These are phyloP conservation scores for Haliaeetus leucogaster DNA, from an alignment of 2,113 vertebrate species.

Conservation along the genomic window DNA sequence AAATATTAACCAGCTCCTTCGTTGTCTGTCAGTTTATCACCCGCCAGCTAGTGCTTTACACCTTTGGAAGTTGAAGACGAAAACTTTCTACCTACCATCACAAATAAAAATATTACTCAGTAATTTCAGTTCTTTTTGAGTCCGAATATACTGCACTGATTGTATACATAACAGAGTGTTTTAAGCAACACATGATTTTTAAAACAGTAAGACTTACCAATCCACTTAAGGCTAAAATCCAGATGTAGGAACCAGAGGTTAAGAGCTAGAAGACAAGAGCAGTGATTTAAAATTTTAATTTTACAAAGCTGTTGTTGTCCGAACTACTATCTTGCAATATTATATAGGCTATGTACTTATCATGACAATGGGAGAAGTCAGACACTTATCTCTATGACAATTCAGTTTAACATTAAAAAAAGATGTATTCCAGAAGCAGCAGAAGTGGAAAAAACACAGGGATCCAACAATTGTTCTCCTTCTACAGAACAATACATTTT, in stretches of 20 bases:
- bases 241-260: slow-evolving; percentile 92
- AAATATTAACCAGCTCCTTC: not conserved
- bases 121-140: not conserved
- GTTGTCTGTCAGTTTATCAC: not conserved
- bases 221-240: slow-evolving; percentile 93
- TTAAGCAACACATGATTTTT: not conserved
- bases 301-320: not conserved
- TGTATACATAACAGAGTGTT: not conserved
- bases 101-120: not conserved
- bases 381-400: not conserved
- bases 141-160: not conserved
- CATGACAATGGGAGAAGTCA: not conserved
- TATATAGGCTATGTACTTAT: not conserved
- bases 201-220: slow-evolving; percentile 83
- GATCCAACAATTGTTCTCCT: slow-evolving; percentile 1
- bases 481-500: slow-evolving; percentile 33
- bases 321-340: not conserved
- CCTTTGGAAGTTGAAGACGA: not conserved
- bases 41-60: not conserved
- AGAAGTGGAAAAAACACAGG: not conserved
- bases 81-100: not conserved
- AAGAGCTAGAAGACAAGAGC: slow-evolving; percentile 81
- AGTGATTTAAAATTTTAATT: not conserved
- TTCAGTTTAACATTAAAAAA: not conserved
- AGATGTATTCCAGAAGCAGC: not conserved